Base-by-base conservation (phyloP, 2,113 vertebrate species). In the Solenodon paradoxus region DNA sequence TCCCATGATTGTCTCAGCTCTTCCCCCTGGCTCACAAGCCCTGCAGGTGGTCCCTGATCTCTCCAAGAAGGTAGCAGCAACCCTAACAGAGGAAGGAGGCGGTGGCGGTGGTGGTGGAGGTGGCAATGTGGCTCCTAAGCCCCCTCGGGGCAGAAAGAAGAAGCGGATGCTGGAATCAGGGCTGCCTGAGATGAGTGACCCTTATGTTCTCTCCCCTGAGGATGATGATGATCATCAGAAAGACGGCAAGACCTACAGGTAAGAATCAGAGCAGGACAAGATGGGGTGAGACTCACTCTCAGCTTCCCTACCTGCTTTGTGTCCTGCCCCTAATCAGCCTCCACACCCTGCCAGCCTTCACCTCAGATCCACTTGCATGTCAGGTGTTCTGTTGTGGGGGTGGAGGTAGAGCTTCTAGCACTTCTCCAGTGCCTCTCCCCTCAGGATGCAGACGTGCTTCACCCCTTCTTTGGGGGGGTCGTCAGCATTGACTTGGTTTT, bases 1-100 rank as follows among this genome's bases (percentile, higher is more conserved):
- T 96, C 99, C 99, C 96, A 99, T 99, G 99, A 99, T 99, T 96
- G 99, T 99, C 97, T 99, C 99, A 83, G 98, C 99, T 0, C 98
- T 99, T 84, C 99, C 98, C 96, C 98, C 98, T 80, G 98, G 98
- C 97, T 98, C 98, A 95, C 98, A 99, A 98, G 98, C 98, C 97
- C 98, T 99, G 35, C 98, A 99, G 97, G 98, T 99, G 93, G 98
- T 98, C 95, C 98, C 98, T 49, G 98, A 98, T 92, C 97, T 99
- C 88, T 98, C 98, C 84, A 99, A 98, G 97, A 99, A 98, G 96
- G 98, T 98, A 80, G 96, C 97, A 47, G 57, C 97, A 3, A 53
- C 98, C 95, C 98, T 98, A 7, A 97, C 98, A 0, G 98, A 98
- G 94, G 98, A 98, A 95, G 98, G 98, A 0, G 96, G 98, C 0